Conservation (phyloP, 2,888 invertebrate genomes). For the Tenthredo amoena region DNA sequence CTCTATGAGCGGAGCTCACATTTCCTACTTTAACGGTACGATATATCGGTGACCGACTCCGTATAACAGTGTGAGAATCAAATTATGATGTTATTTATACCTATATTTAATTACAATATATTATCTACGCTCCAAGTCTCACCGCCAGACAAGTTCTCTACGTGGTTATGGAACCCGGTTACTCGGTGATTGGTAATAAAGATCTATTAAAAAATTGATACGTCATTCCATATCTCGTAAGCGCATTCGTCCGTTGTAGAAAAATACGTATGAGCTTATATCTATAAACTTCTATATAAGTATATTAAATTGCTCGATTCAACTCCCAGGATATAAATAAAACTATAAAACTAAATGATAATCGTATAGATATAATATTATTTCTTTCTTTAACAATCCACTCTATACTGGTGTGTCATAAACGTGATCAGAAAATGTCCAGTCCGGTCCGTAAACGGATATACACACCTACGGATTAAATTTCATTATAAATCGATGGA, state of each 20-base stretch:
- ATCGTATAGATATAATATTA: neutral
- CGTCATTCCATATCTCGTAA: slow-evolving; percentile 2
- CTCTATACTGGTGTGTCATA: neutral
- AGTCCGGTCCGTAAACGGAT: neutral
- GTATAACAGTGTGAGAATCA: slow-evolving; percentile 18
- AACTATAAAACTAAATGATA: neutral
- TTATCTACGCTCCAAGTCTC: neutral
- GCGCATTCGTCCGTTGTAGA: slow-evolving; percentile 29
- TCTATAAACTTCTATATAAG: slow-evolving; percentile 10
- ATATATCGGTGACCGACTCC: neutral
- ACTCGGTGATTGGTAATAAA: slow-evolving; percentile 22
- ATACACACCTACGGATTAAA: neutral
- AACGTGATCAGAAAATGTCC: neutral
- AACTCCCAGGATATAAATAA: slow-evolving; percentile 27
- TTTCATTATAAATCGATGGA: neutral
- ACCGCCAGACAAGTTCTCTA: slow-evolving; percentile 9
- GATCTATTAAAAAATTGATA: slow-evolving; percentile 38
- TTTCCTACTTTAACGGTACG: slow-evolving; percentile 30
- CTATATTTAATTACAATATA: slow-evolving; percentile 40
- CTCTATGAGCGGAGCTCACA: neutral
- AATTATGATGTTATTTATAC: slow-evolving; percentile 20
- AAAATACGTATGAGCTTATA: slow-evolving; percentile 6
- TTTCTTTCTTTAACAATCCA: neutral
- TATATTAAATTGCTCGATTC: slow-evolving; percentile 33
- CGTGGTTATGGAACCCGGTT: neutral